Evolutionary conservation across 37 sponge, comb jelly and placozoan species (phyloP).

Genomic region (Corticium candelabrum): DNA sequence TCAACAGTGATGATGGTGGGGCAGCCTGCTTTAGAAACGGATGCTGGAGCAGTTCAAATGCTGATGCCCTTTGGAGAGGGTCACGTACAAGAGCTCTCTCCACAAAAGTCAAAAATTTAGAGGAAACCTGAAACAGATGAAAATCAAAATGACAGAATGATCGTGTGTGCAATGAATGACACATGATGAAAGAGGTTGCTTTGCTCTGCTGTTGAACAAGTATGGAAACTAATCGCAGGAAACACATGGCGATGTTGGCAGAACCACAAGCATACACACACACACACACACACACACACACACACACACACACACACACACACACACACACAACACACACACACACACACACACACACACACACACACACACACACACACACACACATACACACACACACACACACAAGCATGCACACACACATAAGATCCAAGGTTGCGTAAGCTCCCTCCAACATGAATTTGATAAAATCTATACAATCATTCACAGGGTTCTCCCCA

Average conservation of each 20-base stretch:
- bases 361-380: not conserved
- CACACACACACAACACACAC: no score
- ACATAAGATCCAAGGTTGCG: no score
- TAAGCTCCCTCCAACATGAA: no score
- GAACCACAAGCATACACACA: not conserved
- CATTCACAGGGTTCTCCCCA: no score
- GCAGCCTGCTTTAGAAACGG: constrained; percentile 55
- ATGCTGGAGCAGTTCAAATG: constrained; percentile 74
- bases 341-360: not conserved
- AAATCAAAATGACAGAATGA: not conserved
- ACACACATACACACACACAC: no score
- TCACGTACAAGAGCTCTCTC: constrained; percentile 34
- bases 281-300: no score
- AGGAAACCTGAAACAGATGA: constrained; percentile 47
- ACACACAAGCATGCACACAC: no score
- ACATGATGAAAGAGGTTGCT: not conserved
- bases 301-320: no score
- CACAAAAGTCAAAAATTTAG: constrained; percentile 61
- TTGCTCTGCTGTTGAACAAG: no score
- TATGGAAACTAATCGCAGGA: no score
- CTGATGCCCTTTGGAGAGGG: constrained; percentile 48
- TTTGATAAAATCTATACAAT: no score
- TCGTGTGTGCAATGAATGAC: not conserved
- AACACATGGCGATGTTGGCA: no score
- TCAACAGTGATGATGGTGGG: not conserved